phyloP scores from a whole-genome alignment of 2,888 invertebrate genomes.

The Argyra leucocephala region DNA sequence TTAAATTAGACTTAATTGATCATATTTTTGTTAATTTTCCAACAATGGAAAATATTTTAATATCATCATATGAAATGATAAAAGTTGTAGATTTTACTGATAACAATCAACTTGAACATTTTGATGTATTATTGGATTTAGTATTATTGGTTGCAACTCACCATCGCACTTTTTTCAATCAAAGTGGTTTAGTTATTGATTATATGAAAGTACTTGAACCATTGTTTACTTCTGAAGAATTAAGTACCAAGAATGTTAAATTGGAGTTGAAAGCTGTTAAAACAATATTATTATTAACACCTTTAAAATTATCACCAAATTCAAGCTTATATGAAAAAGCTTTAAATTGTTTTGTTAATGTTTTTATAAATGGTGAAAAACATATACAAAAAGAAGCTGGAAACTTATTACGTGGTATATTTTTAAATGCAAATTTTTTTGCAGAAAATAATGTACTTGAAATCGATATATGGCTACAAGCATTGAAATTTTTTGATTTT shows the following conservation, averaged over 20 bases:
- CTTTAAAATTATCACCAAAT: constrained; percentile 47
- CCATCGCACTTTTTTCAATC: constrained; percentile 39
- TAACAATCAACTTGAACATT: constrained; percentile 36
- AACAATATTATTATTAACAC: constrained; percentile 41
- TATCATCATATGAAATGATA: constrained; percentile 34
- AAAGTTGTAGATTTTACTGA: constrained; percentile 16
- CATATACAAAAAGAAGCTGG: constrained; percentile 46
- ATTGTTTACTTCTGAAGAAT: constrained; percentile 29
- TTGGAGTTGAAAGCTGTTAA: constrained; percentile 41
- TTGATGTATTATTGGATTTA: constrained; percentile 38
- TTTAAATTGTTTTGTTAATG: constrained; percentile 49
- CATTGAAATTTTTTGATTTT: constrained; percentile 31
- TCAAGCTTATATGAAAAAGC: constrained; percentile 49
- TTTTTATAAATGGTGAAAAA: constrained; percentile 41
- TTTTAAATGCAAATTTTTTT: constrained; percentile 56
- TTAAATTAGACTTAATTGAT: constrained; percentile 41
- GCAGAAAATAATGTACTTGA: constrained; percentile 48
- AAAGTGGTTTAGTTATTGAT: constrained; percentile 37
- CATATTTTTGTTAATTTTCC: constrained; percentile 40
- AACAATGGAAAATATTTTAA: constrained; percentile 35
- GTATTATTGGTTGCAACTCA: constrained; percentile 36
- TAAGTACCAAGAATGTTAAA: constrained; percentile 26
- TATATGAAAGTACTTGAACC: constrained; percentile 39
- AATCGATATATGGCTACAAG: constrained; percentile 57
- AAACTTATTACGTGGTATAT: constrained; percentile 48